phyloP scores from a whole-genome alignment of 2,888 invertebrate genomes.

The Lasioglossum marginatum region DNA sequence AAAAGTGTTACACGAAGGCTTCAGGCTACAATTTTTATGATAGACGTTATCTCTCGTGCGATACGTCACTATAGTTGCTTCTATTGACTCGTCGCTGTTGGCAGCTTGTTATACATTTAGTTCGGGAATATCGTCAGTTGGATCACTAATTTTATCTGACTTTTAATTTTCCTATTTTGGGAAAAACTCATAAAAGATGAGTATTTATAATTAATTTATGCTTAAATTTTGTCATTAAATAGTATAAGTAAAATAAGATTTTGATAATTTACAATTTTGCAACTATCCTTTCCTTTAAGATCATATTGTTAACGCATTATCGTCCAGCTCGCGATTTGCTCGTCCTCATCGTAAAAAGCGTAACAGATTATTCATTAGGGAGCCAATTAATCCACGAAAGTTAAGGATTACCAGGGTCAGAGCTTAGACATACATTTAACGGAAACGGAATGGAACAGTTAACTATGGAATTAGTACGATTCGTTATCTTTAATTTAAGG shows the following conservation, averaged over 20 bases:
- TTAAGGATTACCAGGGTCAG: not conserved
- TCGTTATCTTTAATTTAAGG: slow-evolving; percentile 28
- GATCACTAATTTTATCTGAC: not conserved
- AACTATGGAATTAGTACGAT: slow-evolving; percentile 20
- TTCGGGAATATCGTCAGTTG: not conserved
- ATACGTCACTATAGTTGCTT: not conserved
- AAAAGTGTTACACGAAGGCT: not conserved
- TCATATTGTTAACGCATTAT: not conserved
- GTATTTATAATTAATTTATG: not conserved
- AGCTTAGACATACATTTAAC: not conserved
- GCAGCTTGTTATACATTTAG: not conserved
- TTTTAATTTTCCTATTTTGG: not conserved
- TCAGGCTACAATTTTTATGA: not conserved
- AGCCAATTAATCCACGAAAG: not conserved
- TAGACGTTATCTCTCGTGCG: not conserved
- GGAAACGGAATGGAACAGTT: not conserved
- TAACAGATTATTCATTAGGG: not conserved
- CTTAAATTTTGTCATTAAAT: not conserved
- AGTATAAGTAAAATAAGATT: not conserved
- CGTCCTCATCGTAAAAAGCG: not conserved
- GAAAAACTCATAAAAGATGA: not conserved
- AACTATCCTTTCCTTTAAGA: not conserved
- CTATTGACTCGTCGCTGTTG: not conserved
- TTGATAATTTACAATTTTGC: not conserved
- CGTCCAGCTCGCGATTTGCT: not conserved